phyloP scores from a whole-genome alignment of 2,888 invertebrate genomes.

The Idaea biselata region DNA sequence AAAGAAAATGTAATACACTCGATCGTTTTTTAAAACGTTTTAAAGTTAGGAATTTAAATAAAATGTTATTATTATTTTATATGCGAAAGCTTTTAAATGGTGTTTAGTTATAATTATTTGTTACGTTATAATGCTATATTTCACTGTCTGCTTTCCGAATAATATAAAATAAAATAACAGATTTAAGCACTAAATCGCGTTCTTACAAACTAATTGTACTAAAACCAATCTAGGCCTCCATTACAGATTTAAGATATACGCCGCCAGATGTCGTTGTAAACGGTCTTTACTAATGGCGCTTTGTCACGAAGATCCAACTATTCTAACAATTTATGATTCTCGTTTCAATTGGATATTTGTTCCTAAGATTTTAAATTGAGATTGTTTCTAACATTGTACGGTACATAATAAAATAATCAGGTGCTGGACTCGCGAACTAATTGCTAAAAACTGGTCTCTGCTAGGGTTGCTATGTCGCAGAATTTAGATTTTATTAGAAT shows the following conservation, averaged over 20 bases:
- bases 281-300: slow-evolving; percentile 35
- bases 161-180: slow-evolving; percentile 11
- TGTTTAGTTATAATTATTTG: too few species aligned
- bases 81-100: too few species aligned
- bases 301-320: slow-evolving; percentile 46
- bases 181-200: not conserved
- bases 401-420: slow-evolving; percentile 32
- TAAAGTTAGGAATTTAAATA: too few species aligned
- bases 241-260: slow-evolving; percentile 41
- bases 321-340: slow-evolving; percentile 41
- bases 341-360: slow-evolving; percentile 32
- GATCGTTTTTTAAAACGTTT: too few species aligned
- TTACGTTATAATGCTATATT: too few species aligned
- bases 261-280: slow-evolving; percentile 31
- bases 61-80: too few species aligned
- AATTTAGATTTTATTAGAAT: not conserved
- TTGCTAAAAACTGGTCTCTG: slow-evolving; percentile 14
- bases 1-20: too few species aligned
- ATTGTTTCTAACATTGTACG: slow-evolving; percentile 28
- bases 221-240: slow-evolving; percentile 35
- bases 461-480: not conserved
- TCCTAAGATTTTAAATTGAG: slow-evolving; percentile 30
- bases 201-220: not conserved
- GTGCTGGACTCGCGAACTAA: slow-evolving; percentile 24
- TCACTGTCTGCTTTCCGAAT: too few species aligned